A percentile compares a stretch with the other conserved stretches of the same genome.
Conservation (phyloP, 2,888 invertebrate genomes). For the Hypena proboscidalis region DNA sequence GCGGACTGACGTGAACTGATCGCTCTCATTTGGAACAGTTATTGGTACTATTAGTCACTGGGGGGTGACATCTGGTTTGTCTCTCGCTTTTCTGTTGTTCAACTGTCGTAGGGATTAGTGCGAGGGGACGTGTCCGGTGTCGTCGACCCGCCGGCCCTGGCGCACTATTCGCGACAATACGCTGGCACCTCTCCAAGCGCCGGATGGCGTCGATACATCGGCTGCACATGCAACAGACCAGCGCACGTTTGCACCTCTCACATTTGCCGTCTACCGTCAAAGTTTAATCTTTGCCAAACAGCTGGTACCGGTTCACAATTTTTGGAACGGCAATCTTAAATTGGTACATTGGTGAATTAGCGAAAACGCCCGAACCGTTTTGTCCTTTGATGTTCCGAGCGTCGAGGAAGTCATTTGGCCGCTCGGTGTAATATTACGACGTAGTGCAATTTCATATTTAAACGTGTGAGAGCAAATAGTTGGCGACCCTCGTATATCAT, state of each 20-base stretch:
- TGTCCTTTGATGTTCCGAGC: constrained; percentile 54
- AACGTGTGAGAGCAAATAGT: constrained; percentile 42
- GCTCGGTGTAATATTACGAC: constrained; percentile 45
- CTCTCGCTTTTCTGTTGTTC: constrained; percentile 12
- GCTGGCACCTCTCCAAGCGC: constrained; percentile 74
- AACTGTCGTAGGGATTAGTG: constrained; percentile 17
- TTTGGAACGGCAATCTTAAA: constrained; percentile 30
- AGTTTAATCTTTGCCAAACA: constrained; percentile 26
- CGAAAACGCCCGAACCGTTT: constrained; percentile 50
- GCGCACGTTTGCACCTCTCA: constrained; percentile 20
- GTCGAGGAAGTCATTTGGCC: constrained; percentile 54
- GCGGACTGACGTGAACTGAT: constrained; percentile 12
- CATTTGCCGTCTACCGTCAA: constrained; percentile 13
- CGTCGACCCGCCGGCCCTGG: constrained; percentile 60
- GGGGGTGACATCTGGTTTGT: constrained; percentile 10
- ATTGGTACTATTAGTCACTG: constrained; percentile 19
- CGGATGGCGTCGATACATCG: constrained; percentile 56
- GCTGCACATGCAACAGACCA: constrained; percentile 49
- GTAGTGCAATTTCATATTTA: constrained; percentile 44
- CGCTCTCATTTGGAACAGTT: constrained; percentile 14
- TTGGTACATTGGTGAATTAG: constrained; percentile 49
- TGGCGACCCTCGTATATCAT: constrained; percentile 26
- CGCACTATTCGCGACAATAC: constrained; percentile 60
- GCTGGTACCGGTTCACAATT: constrained; percentile 17
- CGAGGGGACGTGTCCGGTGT: constrained; percentile 33